These are phyloP conservation scores for Elephantulus edwardii DNA, from an alignment of 2,113 vertebrate genomes.

Conservation along the genomic window DNA sequence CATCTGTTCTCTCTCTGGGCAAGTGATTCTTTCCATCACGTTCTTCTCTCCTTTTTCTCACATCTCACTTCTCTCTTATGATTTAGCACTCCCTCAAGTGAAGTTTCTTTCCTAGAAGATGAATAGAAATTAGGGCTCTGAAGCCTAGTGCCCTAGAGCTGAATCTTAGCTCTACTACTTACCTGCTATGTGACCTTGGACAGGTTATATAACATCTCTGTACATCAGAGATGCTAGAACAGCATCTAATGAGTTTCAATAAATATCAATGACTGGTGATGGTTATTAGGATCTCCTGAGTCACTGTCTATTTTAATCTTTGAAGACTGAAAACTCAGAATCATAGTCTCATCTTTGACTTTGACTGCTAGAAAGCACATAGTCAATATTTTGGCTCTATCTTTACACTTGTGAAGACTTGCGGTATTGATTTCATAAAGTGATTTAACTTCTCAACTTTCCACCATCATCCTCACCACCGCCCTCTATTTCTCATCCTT, in stretches of 20 bases:
- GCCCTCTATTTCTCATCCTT: not conserved
- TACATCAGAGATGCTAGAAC: not conserved
- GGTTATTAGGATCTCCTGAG: not conserved
- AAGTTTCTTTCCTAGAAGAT: not conserved
- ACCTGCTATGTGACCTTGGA: not conserved
- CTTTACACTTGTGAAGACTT: not conserved
- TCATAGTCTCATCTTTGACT: not conserved
- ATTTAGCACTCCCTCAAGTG: not conserved
- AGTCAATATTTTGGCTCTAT: not conserved
- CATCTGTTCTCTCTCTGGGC: not conserved
- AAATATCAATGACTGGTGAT: not conserved
- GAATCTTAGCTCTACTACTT: not conserved
- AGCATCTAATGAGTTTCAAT: not conserved
- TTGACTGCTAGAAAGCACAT: not conserved
- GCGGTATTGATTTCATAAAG: not conserved
- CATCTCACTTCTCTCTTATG: not conserved
- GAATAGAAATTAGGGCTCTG: not conserved
- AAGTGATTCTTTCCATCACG: no score
- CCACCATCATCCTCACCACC: rapidly evolving
- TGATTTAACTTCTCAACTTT: not conserved
- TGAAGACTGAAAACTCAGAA: not conserved
- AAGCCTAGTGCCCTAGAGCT: not conserved
- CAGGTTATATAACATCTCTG: not conserved
- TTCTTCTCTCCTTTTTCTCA: not conserved
- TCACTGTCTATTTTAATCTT: not conserved